These are phyloP conservation scores for Taxidea taxus DNA, from an alignment of 2,113 vertebrate species.

Conservation along the genomic window DNA sequence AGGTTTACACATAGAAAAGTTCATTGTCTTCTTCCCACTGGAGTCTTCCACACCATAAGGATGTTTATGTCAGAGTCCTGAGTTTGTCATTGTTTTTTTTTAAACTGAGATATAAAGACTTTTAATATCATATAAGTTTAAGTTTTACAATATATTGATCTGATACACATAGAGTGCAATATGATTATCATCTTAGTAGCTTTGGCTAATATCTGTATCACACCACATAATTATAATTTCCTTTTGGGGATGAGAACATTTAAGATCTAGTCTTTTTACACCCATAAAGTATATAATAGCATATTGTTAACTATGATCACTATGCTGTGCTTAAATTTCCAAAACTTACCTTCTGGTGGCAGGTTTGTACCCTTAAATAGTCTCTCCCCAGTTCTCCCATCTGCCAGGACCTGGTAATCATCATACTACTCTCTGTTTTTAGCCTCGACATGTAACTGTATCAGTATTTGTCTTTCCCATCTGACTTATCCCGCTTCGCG, in stretches of 20 bases:
- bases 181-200: neutral
- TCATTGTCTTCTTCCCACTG: neutral
- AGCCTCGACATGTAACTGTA: neutral
- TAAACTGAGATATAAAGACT: neutral
- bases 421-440: neutral
- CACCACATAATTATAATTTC: neutral
- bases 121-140: neutral
- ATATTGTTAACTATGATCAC: neutral
- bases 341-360: neutral
- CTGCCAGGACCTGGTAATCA: neutral
- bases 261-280: neutral
- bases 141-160: neutral
- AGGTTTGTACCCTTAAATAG: neutral
- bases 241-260: neutral
- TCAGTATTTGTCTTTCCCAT: neutral
- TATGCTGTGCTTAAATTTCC: neutral
- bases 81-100: neutral
- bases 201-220: neutral
- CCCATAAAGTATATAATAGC: neutral
- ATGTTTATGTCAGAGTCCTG: neutral
- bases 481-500: neutral
- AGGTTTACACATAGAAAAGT: neutral
- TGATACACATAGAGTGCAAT: neutral
- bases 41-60: neutral
- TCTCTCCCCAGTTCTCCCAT: neutral